A percentile compares a stretch with the other conserved stretches of the same genome.
phyloP scores from a whole-genome alignment of 2,797 vertebrate genomes.

The Todus mexicanus region DNA sequence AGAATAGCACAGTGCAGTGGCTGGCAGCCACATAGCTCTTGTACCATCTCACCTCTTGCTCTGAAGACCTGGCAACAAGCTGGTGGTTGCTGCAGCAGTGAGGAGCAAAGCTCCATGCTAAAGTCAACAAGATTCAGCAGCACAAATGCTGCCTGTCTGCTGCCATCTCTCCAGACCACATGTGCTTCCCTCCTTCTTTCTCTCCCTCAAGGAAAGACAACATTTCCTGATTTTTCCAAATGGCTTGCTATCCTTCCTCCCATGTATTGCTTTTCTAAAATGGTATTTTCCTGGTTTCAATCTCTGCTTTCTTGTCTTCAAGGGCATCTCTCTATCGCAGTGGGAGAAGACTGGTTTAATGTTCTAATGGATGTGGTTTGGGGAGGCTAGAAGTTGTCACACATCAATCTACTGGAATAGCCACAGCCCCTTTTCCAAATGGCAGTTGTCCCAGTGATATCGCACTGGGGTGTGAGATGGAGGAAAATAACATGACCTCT shows the following conservation, averaged over 20 bases:
- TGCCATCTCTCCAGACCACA: not conserved
- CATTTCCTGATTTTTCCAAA: not conserved
- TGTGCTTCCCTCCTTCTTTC: accelerated
- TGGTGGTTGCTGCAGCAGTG: not conserved
- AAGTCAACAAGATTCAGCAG: not conserved
- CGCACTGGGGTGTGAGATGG: accelerated
- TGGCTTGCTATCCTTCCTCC: not conserved
- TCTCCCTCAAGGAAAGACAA: not conserved
- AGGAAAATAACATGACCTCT: accelerated
- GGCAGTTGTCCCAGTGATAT: not conserved
- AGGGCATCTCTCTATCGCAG: not conserved
- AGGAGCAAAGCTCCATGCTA: not conserved
- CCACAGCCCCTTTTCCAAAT: not conserved
- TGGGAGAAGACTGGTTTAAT: not conserved
- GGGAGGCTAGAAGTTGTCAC: not conserved
- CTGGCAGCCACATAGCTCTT: not conserved
- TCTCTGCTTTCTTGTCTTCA: not conserved
- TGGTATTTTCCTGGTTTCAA: accelerated
- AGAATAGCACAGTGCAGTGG: accelerated
- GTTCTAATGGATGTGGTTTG: not conserved
- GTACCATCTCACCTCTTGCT: not conserved
- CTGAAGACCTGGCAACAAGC: not conserved
- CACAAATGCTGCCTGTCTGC: not conserved
- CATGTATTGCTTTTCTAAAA: not conserved
- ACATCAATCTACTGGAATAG: not conserved